Conservation (phyloP, 2,113 vertebrate genomes). For the Sylvia atricapilla region DNA sequence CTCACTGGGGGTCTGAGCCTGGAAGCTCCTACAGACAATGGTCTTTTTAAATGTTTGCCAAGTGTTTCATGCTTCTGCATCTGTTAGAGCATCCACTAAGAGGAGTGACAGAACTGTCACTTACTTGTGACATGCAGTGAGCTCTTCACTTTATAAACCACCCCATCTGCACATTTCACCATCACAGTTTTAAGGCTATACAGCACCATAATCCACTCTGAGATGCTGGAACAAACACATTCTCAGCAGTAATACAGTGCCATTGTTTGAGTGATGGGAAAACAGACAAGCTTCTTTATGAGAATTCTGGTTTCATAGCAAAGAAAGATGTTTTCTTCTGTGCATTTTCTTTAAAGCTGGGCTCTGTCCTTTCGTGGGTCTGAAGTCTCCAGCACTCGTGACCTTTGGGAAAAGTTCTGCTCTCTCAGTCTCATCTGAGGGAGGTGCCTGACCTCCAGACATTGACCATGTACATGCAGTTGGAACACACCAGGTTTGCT, state of each 20-base stretch:
- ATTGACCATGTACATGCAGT: fast-evolving
- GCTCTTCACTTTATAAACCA: neutral
- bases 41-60: neutral
- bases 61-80: neutral
- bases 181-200: neutral
- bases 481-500: neutral
- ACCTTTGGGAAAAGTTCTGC: neutral
- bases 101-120: neutral
- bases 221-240: neutral
- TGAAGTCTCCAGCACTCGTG: neutral
- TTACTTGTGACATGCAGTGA: neutral
- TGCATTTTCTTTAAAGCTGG: neutral
- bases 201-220: neutral
- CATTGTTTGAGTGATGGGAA: neutral
- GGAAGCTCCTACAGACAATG: neutral
- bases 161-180: neutral
- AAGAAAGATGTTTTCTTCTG: neutral
- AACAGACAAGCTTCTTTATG: neutral
- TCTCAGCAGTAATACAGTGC: neutral
- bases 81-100: neutral
- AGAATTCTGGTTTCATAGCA: neutral
- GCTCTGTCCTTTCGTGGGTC: neutral
- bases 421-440: neutral
- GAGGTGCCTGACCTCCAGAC: neutral
- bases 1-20: neutral